Conservation (phyloP, 1,140 invertebrate species). For the Archegozetes longisetosus region DNA sequence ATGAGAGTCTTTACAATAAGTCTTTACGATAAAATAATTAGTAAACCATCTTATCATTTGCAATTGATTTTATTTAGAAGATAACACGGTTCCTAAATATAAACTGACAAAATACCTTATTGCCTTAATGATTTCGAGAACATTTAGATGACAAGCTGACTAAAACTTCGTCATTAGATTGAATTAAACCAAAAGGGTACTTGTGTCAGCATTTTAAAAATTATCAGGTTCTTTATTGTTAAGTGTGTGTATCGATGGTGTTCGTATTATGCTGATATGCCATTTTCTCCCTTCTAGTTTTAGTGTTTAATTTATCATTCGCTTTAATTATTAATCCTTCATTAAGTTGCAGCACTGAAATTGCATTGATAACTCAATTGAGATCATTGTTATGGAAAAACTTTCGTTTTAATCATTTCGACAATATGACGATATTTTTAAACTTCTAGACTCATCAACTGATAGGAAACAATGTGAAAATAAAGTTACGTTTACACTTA, state of each 20-base stretch:
- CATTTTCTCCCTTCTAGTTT: slow-evolving; percentile 3
- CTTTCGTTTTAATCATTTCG: not conserved
- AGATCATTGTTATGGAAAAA: not conserved
- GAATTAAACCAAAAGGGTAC: not conserved
- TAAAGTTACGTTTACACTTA: slow-evolving; percentile 2
- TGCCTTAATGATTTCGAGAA: too few species aligned
- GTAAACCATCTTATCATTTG: too few species aligned
- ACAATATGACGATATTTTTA: not conserved
- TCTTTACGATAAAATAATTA: too few species aligned
- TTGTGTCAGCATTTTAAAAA: not conserved
- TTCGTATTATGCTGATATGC: slow-evolving; percentile 1
- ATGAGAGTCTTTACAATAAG: too few species aligned
- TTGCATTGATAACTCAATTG: slow-evolving; percentile 1
- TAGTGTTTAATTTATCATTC: not conserved
- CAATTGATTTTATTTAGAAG: too few species aligned
- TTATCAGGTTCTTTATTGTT: slow-evolving; percentile 7
- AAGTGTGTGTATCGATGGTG: not conserved
- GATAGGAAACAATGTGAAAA: not conserved
- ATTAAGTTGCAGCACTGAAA: not conserved
- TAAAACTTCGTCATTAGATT: slow-evolving; percentile 7
- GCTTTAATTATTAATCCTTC: not conserved
- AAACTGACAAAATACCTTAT: too few species aligned
- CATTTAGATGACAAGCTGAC: too few species aligned
- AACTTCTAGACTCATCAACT: slow-evolving; percentile 2
- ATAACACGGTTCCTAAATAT: too few species aligned